Percentiles rank a stretch among this genome's conserved stretches.
Evolutionary conservation across 1,140 invertebrate genomes (phyloP).

Genomic region (Cotesia chilonis): DNA sequence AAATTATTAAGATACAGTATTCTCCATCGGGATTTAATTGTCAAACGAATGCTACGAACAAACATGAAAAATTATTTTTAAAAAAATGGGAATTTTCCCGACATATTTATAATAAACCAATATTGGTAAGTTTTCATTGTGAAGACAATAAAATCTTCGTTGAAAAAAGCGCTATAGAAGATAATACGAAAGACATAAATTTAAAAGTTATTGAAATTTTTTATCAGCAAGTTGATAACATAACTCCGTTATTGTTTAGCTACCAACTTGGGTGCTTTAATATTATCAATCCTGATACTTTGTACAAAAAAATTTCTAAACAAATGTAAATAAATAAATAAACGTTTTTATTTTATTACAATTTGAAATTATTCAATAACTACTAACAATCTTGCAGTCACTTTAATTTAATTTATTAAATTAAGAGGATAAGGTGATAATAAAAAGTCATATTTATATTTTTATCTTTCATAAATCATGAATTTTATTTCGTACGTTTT

Average conservation of each 20-base stretch:
- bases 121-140: conserved; percentile 31
- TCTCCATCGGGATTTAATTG: background rate
- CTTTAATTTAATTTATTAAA: background rate
- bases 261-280: conserved; percentile 37
- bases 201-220: background rate
- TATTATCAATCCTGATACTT: conserved; percentile 40
- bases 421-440: background rate
- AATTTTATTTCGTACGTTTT: conserved; percentile 40
- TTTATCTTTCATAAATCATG: conserved; percentile 48
- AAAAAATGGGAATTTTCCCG: conserved; percentile 16
- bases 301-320: conserved; percentile 34
- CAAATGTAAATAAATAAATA: conserved; percentile 26
- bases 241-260: background rate
- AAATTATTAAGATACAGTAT: too few relatives aligned
- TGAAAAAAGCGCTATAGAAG: conserved; percentile 11
- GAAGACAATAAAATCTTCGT: conserved; percentile 30
- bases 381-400: too few relatives aligned
- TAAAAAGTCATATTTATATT: conserved; percentile 20
- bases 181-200: background rate
- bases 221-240: background rate
- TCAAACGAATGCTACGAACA: background rate
- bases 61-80: background rate
- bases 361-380: too few relatives aligned
- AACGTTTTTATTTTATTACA: too few relatives aligned
- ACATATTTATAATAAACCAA: conserved; percentile 33